phyloP scores from a whole-genome alignment of 2,113 vertebrate genomes.

The Megalops atlanticus region DNA sequence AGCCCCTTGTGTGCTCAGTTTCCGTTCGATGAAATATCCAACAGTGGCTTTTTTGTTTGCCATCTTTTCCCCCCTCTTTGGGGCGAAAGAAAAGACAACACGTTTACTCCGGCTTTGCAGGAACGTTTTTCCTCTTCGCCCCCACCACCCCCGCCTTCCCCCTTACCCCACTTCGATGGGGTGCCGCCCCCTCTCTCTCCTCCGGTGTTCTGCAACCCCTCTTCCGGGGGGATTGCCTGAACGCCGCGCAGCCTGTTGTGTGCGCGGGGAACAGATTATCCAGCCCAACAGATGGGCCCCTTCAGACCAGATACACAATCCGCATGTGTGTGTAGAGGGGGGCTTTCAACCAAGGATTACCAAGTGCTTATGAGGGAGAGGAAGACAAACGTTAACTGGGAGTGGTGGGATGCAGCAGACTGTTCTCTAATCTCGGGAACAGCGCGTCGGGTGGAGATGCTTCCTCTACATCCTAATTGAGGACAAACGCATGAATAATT shows the following conservation, averaged over 20 bases:
- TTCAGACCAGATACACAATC: slow-evolving; percentile 10
- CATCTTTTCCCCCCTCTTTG: not conserved
- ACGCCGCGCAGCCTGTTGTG: not conserved
- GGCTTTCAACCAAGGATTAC: slow-evolving; percentile 35
- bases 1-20: not conserved
- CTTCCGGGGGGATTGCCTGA: not conserved
- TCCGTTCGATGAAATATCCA: not conserved
- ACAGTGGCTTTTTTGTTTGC: not conserved
- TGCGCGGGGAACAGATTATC: slow-evolving; percentile 1
- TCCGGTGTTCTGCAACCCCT: not conserved
- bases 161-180: too few species aligned
- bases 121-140: not conserved
- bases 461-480: slow-evolving; percentile 14
- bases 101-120: not conserved
- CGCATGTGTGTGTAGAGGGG: not conserved
- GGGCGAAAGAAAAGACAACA: not conserved
- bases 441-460: not conserved
- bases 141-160: too few species aligned
- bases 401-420: not conserved
- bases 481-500: slow-evolving; percentile 33
- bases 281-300: slow-evolving; percentile 5
- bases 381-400: not conserved
- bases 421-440: not conserved
- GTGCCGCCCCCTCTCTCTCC: not conserved
- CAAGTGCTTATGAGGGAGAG: slow-evolving; percentile 3